Evolutionary conservation across 2,888 invertebrate species (phyloP), one percentile per base, ranked within the genome.

Genomic region (Xestoiulus laeticollis): DNA sequence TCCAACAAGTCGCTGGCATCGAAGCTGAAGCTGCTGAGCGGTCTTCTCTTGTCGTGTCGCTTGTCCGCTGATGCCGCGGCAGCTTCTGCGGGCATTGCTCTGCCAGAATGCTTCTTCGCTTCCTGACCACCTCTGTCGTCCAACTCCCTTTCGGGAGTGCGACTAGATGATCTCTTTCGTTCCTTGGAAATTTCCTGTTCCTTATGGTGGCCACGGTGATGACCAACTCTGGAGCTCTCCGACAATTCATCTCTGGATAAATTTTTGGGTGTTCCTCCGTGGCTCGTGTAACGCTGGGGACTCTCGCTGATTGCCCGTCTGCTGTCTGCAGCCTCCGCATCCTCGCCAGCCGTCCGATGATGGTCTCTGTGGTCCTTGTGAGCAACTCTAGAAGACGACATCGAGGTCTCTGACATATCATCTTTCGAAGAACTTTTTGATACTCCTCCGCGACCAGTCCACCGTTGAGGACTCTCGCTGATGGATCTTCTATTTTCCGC

Each of bases 71-170:
- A 26, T 22, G 26, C 30, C 0, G 53, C 86, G 1, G 10, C 86
- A 19, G 14, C 14, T 16, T 30, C 53, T 53, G 32, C 48, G 44
- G 48, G 2, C 5, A 48, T 48, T 19, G 26, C 6, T 30, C 78
- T 26, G 78, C 22, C 10, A 16, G 78, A 78, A 16, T 78, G 85
- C 16, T 85, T 44, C 85, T 85, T 85, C 5, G 85, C 0, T 32
- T 43, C 85, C 12, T 19, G 85, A 22, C 44, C 85, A 38, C 26
- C 85, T 85, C 44, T 85, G 85, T 48, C 86, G 53, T 44, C 48
- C 86, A 59, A 53, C 43, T 86, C 86, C 32, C 59, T 59, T 26
- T 86, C 86, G n/a, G 86, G 86, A 86, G 86, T 86, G 32, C 86
- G 86, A 48, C 86, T 86, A 33, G 48, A 48, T n/a, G 43, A 86